Evolutionary conservation across 2,888 invertebrate species (phyloP).

Genomic region (Heliconius cydno): DNA sequence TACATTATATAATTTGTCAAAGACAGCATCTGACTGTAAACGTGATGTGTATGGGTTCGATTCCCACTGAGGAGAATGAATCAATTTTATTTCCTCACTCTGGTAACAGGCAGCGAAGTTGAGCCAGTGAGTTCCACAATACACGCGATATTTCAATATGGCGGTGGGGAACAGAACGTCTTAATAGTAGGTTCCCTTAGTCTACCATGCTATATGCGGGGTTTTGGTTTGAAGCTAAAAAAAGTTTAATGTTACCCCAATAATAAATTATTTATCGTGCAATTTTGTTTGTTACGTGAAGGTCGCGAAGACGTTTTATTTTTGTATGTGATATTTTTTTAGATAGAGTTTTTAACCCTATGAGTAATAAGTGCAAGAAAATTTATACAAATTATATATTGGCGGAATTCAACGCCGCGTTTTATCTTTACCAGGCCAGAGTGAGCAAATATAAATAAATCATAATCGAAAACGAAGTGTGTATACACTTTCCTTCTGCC

Average conservation of each 20-base stretch:
- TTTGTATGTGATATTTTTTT: not conserved
- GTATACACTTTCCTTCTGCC: no score
- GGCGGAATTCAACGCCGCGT: not conserved
- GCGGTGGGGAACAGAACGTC: not conserved
- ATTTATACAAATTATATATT: no score
- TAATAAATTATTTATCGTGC: not conserved
- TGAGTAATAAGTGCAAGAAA: no score
- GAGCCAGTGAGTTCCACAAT: not conserved
- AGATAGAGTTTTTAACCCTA: no score
- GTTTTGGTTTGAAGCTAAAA: not conserved
- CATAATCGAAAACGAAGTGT: no score
- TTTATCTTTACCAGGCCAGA: not conserved
- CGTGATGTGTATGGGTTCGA: not conserved
- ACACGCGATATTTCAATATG: no score
- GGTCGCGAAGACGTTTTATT: constrained; percentile 1
- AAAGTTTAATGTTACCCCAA: not conserved
- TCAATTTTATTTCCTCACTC: not conserved
- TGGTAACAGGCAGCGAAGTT: not conserved
- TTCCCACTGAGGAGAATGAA: not conserved
- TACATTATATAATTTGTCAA: not conserved
- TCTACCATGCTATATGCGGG: not conserved
- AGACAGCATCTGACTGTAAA: not conserved
- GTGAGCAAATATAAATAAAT: not conserved
- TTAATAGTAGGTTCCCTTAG: not conserved
- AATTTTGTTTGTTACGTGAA: not conserved